Percentiles rank a stretch among this genome's conserved stretches.
Evolutionary conservation across 2,113 vertebrate genomes (phyloP).

Genomic region (Illadopsis cleaveri): DNA sequence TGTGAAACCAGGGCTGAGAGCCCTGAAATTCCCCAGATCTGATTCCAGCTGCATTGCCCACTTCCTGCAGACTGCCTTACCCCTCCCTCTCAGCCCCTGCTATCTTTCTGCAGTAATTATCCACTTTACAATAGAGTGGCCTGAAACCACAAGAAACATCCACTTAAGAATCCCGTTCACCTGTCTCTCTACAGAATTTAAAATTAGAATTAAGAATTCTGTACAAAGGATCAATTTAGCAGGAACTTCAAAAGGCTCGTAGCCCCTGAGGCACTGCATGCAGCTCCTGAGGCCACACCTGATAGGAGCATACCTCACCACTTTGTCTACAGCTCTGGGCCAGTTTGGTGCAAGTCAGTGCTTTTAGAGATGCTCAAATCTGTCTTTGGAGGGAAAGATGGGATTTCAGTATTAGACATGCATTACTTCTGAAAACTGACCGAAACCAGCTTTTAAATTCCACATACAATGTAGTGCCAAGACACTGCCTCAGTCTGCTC

Average conservation of each 20-base stretch:
- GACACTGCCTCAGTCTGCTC: neutral
- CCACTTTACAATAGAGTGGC: neutral
- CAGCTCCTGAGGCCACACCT: neutral
- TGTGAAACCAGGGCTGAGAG: neutral
- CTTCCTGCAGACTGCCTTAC: neutral
- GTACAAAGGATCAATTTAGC: neutral
- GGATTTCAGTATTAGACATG: neutral
- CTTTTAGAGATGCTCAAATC: neutral
- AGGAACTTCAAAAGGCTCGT: neutral
- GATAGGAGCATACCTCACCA: neutral
- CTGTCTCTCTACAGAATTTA: neutral
- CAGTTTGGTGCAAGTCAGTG: fast-evolving
- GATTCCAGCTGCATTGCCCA: neutral
- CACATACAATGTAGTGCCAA: neutral
- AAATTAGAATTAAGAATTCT: neutral
- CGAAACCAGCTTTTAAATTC: neutral
- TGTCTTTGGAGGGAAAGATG: neutral
- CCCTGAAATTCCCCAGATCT: neutral
- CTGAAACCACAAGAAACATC: neutral
- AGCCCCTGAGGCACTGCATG: neutral
- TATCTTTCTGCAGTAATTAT: neutral
- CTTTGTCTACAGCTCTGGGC: neutral
- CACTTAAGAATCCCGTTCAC: neutral
- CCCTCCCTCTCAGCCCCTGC: neutral
- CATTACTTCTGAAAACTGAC: neutral